Conservation (phyloP, 2,888 invertebrate genomes). For the Ophion slaviceki region DNA sequence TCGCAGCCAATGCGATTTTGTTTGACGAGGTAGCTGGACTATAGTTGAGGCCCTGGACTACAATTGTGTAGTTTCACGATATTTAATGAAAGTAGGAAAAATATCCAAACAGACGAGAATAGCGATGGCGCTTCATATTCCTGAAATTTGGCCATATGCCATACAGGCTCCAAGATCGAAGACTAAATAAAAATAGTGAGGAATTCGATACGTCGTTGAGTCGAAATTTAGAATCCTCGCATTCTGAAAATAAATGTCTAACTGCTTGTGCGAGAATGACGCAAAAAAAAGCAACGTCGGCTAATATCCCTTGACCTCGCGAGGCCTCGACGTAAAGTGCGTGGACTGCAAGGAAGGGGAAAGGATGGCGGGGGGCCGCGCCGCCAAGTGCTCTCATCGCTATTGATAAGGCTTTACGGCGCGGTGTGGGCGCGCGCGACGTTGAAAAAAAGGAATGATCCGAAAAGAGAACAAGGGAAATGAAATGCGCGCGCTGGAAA, state of each 20-base stretch:
- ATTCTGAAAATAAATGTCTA: conserved; percentile 20
- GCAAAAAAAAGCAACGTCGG: conserved; percentile 31
- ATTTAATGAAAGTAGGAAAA: too few relatives aligned
- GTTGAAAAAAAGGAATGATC: conserved; percentile 4
- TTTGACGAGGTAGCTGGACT: too few relatives aligned
- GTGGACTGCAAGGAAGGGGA: background rate
- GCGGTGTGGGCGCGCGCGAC: background rate
- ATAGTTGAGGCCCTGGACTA: too few relatives aligned
- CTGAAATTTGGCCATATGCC: background rate
- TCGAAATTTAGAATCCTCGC: background rate
- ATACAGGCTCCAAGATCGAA: background rate
- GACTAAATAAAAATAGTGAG: background rate
- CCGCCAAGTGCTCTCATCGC: background rate
- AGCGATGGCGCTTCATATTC: background rate
- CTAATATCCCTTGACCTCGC: conserved; percentile 47
- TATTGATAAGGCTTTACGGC: conserved; percentile 49
- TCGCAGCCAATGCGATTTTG: too few relatives aligned
- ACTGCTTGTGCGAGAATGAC: background rate
- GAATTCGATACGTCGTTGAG: background rate
- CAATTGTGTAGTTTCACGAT: too few relatives aligned
- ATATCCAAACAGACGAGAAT: background rate
- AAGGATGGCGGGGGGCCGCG: background rate
- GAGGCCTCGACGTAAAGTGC: conserved; percentile 9
- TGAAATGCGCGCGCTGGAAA: background rate
- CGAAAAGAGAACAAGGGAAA: background rate